Evolutionary conservation across 2,797 vertebrate genomes (phyloP), one percentile per base, ranked within the genome.

Genomic region (Spinus olivaceus): DNA sequence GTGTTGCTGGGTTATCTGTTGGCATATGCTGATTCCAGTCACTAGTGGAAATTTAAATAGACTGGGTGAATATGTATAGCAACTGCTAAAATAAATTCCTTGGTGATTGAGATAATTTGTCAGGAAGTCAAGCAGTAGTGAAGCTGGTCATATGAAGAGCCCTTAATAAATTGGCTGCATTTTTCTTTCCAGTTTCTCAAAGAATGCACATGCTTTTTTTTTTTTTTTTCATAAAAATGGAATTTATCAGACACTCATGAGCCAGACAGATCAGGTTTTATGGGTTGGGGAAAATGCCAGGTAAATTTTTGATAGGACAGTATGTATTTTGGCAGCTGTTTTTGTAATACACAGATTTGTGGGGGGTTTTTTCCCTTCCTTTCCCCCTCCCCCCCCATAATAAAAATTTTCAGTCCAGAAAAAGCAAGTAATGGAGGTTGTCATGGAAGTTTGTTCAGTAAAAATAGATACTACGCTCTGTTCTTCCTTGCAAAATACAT

Each of bases 351-450:
- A 14, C 8, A 3, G 14, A 22, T 54, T 44, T 56, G 8, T 46
- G 6, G 1, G 4, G 0, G 0, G 2, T 4, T 25, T 35, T 61
- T 67, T 4, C 2, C 39, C 39, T 51, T 46, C 39, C 24, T 33
- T 61, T 30, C 20, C 7, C 28, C 13, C 9, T 16, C 2, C 13
- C 13, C 2, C 16, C 18, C 27, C 4, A 6, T 46, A 51, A 20
- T 13, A 21, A 74, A 66, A 67, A 33, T 16, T 56, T 56, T 60
- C 9, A 42, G 28, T 73, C 35, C 30, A 47, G 70, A 35, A 47
- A 9, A 47, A 57, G 23, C 49, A 33, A 59, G 7, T 50, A 46
- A 15, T 79, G 14, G 54, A 27, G 18, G 49, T 80, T 92, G 57
- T 42, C 5, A 4, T 66, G 64, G 64, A 61, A 66, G 47, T 32